A percentile compares a stretch with the other conserved stretches of the same genome.
Conservation (phyloP, 2,888 invertebrate species). For the Congeria kusceri region DNA sequence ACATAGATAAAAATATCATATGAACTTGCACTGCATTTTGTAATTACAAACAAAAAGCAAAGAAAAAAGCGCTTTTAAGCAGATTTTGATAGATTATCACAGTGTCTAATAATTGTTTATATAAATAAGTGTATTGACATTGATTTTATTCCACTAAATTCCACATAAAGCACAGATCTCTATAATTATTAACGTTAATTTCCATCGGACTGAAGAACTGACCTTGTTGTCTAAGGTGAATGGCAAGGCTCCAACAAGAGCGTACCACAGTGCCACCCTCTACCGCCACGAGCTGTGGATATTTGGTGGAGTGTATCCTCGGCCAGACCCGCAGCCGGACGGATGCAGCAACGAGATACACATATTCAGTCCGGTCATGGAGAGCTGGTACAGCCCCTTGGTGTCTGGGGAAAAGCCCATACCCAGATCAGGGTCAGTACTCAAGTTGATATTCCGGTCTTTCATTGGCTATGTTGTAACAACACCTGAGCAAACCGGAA, state of each 20-base stretch:
- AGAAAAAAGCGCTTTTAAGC: no score
- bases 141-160: no score
- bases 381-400: slow-evolving; percentile 83
- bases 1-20: no score
- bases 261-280: slow-evolving; percentile 83
- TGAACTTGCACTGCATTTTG: no score
- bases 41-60: no score
- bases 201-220: not conserved
- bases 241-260: slow-evolving; percentile 83
- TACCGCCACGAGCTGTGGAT: slow-evolving; percentile 84
- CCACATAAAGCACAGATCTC: no score
- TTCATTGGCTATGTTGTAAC: no score
- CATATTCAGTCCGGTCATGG: slow-evolving; percentile 83
- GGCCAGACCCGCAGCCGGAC: slow-evolving; percentile 83
- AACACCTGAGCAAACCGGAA: not conserved
- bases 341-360: slow-evolving; percentile 84
- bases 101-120: no score
- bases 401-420: slow-evolving; percentile 82
- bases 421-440: slow-evolving; percentile 81
- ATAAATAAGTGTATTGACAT: no score
- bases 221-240: slow-evolving; percentile 69
- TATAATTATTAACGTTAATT: no score
- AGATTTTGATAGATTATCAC: no score
- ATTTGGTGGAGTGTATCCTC: slow-evolving; percentile 84
- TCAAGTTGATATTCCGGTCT: not conserved